A percentile compares a stretch with the other conserved stretches of the same genome.
These are phyloP conservation scores for Oreotrochilus melanogaster DNA, from an alignment of 2,113 vertebrate species.

Conservation along the genomic window DNA sequence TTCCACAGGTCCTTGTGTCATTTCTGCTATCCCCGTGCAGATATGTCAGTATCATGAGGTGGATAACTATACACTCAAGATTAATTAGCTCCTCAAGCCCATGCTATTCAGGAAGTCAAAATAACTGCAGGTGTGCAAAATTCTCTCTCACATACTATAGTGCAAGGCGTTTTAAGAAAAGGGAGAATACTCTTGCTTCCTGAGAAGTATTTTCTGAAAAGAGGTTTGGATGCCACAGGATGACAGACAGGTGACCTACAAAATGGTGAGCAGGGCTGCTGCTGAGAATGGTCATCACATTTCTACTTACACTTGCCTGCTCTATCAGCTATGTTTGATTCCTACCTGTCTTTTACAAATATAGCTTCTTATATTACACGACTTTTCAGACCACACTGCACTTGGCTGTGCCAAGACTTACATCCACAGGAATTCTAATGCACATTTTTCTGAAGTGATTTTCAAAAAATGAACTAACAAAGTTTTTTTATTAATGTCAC, in stretches of 20 bases:
- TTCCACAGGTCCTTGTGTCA: background rate
- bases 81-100: background rate
- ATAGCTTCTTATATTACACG: background rate
- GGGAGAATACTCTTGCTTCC: background rate
- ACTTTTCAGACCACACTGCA: background rate
- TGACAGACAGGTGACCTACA: background rate
- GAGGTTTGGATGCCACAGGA: background rate
- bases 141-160: background rate
- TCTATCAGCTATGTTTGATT: background rate
- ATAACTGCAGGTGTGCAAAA: background rate
- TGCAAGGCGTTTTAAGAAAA: background rate
- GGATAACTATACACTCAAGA: background rate
- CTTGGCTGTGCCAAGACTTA: background rate
- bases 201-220: background rate
- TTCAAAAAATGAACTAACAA: background rate
- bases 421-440: background rate
- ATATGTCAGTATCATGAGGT: background rate
- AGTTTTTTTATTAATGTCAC: background rate
- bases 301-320: background rate
- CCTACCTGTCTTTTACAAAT: background rate
- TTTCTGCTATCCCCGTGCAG: background rate
- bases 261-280: background rate
- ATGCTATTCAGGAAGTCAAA: background rate
- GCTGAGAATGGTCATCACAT: background rate
- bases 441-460: background rate